A percentile compares a stretch with the other conserved stretches of the same genome.
These are phyloP conservation scores for Trypoxylus dichotomus DNA, from an alignment of 1,140 invertebrate genomes.

Conservation along the genomic window DNA sequence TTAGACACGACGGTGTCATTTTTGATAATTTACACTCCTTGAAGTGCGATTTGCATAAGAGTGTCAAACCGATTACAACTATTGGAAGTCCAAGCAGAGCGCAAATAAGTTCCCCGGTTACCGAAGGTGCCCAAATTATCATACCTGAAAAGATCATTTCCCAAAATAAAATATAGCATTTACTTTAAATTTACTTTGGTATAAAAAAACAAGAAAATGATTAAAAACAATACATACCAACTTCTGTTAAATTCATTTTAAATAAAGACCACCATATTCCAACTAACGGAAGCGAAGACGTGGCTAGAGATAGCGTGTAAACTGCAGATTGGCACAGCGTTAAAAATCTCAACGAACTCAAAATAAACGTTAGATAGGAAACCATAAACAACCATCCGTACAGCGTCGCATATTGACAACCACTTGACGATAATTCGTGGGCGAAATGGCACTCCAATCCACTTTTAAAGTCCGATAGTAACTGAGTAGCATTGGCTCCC, in stretches of 20 bases:
- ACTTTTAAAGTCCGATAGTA: background rate
- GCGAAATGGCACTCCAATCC: constrained; percentile 6
- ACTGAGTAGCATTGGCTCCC: background rate
- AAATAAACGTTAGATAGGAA: constrained; percentile 55
- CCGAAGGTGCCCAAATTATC: constrained; percentile 59
- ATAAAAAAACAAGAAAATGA: too few species aligned
- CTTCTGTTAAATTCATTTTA: constrained; percentile 50
- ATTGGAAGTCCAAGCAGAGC: constrained; percentile 61
- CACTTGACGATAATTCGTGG: background rate
- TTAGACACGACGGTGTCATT: constrained; percentile 15
- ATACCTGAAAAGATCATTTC: constrained; percentile 48
- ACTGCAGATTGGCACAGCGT: constrained; percentile 61
- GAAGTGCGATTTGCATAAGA: constrained; percentile 59
- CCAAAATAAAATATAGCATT: background rate
- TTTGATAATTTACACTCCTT: constrained; percentile 48
- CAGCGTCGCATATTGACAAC: background rate
- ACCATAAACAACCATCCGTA: constrained; percentile 55
- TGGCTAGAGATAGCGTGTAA: constrained; percentile 59
- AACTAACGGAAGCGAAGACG: constrained; percentile 58
- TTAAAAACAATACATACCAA: constrained; percentile 40
- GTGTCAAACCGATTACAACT: constrained; percentile 58
- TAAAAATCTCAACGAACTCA: constrained; percentile 58
- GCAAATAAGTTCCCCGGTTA: constrained; percentile 63
- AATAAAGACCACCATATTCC: constrained; percentile 66
- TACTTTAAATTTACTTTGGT: too few species aligned